Conservation (phyloP, 2,113 vertebrate genomes). For the Nothoprocta perdicaria region DNA sequence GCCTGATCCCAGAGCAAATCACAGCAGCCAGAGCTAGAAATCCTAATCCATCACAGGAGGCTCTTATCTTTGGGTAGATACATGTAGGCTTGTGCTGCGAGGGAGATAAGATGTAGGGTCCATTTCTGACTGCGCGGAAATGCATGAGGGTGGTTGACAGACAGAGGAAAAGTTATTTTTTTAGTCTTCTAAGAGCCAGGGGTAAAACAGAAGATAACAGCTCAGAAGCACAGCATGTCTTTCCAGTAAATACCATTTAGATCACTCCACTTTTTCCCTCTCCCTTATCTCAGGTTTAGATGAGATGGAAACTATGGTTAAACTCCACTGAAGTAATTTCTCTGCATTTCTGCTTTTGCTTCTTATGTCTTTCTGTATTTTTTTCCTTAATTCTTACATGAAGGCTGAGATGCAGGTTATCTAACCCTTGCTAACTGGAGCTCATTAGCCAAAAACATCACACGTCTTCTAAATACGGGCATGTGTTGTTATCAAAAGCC, state of each 20-base stretch:
- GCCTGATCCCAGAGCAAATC: constrained; percentile 51
- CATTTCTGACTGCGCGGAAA: not conserved
- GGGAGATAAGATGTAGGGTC: not conserved
- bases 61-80: constrained; percentile 15
- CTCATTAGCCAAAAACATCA: not conserved
- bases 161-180: not conserved
- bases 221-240: not conserved
- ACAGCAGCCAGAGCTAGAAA: constrained; percentile 28
- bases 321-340: not conserved
- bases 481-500: not conserved
- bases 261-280: not conserved
- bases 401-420: not conserved
- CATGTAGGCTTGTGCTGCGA: not conserved
- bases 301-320: not conserved
- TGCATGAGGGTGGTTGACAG: constrained; percentile 1
- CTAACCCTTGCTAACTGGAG: not conserved
- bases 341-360: not conserved
- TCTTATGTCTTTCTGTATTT: not conserved
- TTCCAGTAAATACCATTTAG: not conserved
- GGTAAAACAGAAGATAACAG: not conserved
- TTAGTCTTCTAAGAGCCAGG: not conserved
- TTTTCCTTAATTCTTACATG: not conserved
- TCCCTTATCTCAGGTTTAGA: not conserved
- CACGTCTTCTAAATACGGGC: not conserved
- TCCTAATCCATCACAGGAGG: constrained; percentile 29